Percentiles rank a stretch among this genome's conserved stretches.
phyloP scores from a whole-genome alignment of 1,140 invertebrate species.

The Procambarus virginalis region DNA sequence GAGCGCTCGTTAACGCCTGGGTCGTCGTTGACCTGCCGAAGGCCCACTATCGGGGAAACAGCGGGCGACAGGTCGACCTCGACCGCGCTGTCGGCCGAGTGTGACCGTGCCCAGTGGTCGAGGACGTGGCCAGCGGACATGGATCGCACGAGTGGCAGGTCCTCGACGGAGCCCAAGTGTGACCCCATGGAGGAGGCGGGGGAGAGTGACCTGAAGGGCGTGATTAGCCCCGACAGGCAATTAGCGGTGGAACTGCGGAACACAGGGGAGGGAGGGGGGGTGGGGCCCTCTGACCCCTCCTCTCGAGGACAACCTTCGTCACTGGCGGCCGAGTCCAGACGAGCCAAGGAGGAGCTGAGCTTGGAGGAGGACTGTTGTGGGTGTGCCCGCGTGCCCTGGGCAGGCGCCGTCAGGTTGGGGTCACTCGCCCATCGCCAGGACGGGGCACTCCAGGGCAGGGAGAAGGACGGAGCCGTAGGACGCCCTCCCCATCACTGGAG shows the following conservation, averaged over 20 bases:
- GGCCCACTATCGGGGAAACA: background rate
- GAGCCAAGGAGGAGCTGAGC: slow-evolving; percentile 9
- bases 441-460: slow-evolving; percentile 47
- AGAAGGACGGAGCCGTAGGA: slow-evolving; percentile 7
- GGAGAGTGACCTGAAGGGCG: slow-evolving; percentile 62
- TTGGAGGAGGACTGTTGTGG: slow-evolving; percentile 23
- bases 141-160: slow-evolving; percentile 56
- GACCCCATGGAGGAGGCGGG: slow-evolving; percentile 65
- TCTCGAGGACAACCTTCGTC: slow-evolving; percentile 47
- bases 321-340: slow-evolving; percentile 48
- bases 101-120: slow-evolving; percentile 40
- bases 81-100: slow-evolving; percentile 65
- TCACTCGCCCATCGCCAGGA: slow-evolving; percentile 52
- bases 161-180: slow-evolving; percentile 56
- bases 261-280: slow-evolving; percentile 31
- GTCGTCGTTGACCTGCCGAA: background rate
- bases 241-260: slow-evolving; percentile 27
- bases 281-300: slow-evolving; percentile 14
- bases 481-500: slow-evolving; percentile 28
- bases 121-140: slow-evolving; percentile 57
- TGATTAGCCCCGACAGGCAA: slow-evolving; percentile 49
- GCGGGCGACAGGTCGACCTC: slow-evolving; percentile 37
- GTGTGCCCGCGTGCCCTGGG: background rate
- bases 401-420: slow-evolving; percentile 4
- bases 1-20: background rate